These are phyloP conservation scores for Ursus arctos DNA, from an alignment of 2,113 vertebrate species.

Conservation along the genomic window DNA sequence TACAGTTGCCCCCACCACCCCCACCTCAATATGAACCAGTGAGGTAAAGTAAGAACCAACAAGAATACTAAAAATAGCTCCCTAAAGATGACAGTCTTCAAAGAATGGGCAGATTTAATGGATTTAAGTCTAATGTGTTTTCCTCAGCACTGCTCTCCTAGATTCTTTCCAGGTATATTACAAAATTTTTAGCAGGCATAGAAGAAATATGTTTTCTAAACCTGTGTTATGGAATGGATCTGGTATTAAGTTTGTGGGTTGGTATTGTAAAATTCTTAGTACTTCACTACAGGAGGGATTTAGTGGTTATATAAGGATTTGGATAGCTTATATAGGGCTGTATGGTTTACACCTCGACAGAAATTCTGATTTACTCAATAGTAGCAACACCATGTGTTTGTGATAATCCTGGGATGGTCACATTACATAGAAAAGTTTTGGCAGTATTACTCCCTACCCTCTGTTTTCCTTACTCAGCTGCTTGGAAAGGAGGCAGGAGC, in stretches of 20 bases:
- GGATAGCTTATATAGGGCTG: not conserved
- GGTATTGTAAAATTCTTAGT: not conserved
- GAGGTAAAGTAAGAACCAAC: not conserved
- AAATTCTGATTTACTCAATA: not conserved
- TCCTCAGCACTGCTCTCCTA: not conserved
- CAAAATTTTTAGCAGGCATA: not conserved
- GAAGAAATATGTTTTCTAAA: not conserved
- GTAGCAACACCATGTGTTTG: no score
- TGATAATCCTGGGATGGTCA: not conserved
- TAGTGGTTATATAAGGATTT: not conserved
- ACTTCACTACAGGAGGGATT: not conserved
- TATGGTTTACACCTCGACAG: not conserved
- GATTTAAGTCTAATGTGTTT: not conserved
- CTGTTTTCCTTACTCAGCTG: not conserved
- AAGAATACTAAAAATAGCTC: not conserved
- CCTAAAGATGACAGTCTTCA: not conserved
- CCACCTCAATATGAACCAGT: not conserved
- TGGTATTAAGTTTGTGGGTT: not conserved
- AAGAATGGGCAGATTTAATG: not conserved
- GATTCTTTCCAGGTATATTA: not conserved
- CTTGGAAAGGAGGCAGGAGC: not conserved
- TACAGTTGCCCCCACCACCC: not conserved
- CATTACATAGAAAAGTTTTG: not conserved
- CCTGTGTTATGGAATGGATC: not conserved
- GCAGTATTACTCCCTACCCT: fast-evolving